Evolutionary conservation across 2,888 invertebrate species (phyloP), one percentile per base, ranked within the genome.

Genomic region (Augochlorella aurata): DNA sequence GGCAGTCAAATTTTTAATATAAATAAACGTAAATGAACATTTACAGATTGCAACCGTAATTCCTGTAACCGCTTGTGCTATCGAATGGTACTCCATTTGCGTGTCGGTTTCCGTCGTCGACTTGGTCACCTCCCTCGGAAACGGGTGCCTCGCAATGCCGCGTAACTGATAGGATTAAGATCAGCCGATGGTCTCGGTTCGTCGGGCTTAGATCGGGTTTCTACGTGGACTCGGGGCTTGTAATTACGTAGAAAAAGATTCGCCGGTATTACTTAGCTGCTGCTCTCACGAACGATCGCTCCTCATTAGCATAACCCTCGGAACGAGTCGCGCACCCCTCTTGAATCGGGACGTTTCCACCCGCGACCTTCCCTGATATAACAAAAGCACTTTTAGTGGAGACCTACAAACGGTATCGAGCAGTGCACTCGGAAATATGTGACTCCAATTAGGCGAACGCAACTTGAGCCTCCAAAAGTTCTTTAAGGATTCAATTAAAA

Each of bases 81-180:
- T 12, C 18, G 18, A 65, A 44, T 12, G n/a, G 10, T 44, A 38
- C n/a, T n/a, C 44, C 44, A 44, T 44, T n/a, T 38, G n/a, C 38
- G n/a, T 21, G 38, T 38, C 38, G 61, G n/a, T 18, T 9, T 44
- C 7, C n/a, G n/a, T 69, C 38, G n/a, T 49, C 49, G 12, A 38
- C 68, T 21, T 12, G 14, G 50, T 63, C 74, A 75, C 16, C 50
- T 54, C 14, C 45, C 54, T 8, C 18, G 29, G 24, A 45, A 58
- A 74, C 61, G 66, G 80, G 65, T 73, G 63, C 72, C 71, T 79
- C 66, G 85, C 65, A 68, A 76, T 80, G 74, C 86, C 87, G 89
- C 89, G 90, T 91, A 90, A 91, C 91, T 82, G 88, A 91, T 90
- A 88, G 90, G 90, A 91, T 92, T 92, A 90, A 92, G 90, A 89